phyloP scores from a whole-genome alignment of 2,113 vertebrate genomes.

The Elephantulus edwardii region DNA sequence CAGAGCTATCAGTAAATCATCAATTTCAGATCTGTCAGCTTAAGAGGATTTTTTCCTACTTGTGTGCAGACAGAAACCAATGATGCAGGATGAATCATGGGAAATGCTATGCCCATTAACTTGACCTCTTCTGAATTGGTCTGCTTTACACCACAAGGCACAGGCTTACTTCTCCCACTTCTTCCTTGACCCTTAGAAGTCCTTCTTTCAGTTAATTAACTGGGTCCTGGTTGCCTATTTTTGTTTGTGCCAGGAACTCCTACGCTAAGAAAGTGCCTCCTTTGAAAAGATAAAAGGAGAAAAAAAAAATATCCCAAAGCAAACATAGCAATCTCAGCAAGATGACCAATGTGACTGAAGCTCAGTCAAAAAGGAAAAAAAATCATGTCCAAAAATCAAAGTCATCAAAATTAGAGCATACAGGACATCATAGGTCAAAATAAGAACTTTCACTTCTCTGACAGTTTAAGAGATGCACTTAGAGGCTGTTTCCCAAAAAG shows the following conservation, averaged over 20 bases:
- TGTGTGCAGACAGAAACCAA: neutral
- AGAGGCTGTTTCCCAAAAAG: neutral
- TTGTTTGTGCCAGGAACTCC: conserved; percentile 22
- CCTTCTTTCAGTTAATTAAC: conserved; percentile 5
- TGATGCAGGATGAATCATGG: no score
- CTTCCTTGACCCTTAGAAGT: neutral
- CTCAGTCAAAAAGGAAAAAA: neutral
- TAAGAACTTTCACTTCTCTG: neutral
- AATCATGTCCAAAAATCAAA: neutral
- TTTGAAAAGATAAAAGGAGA: neutral
- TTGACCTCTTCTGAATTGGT: neutral
- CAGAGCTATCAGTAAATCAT: neutral
- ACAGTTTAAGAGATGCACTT: neutral
- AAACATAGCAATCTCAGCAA: neutral
- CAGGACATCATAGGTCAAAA: neutral
- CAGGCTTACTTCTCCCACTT: neutral
- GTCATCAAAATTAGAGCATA: neutral
- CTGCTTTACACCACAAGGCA: neutral
- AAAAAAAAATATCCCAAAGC: neutral
- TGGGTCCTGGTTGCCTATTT: neutral
- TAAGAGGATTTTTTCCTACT: neutral
- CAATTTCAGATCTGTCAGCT: neutral
- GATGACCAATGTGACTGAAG: neutral
- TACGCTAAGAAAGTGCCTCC: neutral
- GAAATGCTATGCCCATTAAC: neutral